Conservation (phyloP, 2,888 invertebrate species). For the Beris morrisii region DNA sequence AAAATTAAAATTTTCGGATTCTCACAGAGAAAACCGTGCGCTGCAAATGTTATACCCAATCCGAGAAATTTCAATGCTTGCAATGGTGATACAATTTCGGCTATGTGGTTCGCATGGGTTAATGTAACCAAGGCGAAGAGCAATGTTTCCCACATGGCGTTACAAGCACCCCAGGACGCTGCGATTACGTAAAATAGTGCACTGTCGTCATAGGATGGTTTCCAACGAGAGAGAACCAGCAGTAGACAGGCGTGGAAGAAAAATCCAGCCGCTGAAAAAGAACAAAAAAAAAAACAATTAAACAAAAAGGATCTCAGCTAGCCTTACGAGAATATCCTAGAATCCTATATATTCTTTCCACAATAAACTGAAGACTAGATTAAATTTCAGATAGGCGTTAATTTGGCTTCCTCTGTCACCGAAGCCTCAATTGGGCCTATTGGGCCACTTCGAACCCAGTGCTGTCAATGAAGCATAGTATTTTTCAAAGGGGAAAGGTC, state of each 20-base stretch:
- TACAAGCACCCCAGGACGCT: slow-evolving; percentile 85
- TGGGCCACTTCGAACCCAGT: too few relatives aligned
- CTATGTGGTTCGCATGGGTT: slow-evolving; percentile 55
- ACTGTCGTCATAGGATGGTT: slow-evolving; percentile 77
- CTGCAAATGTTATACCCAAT: slow-evolving; percentile 65
- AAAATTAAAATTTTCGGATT: slow-evolving; percentile 53
- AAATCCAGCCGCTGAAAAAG: slow-evolving; percentile 69
- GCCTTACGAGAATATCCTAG: neutral
- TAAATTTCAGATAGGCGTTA: neutral
- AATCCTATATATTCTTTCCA: neutral
- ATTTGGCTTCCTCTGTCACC: neutral
- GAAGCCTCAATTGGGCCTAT: neutral
- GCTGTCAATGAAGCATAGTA: too few relatives aligned
- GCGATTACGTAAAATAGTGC: slow-evolving; percentile 82
- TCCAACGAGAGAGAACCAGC: slow-evolving; percentile 76
- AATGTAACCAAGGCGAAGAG: slow-evolving; percentile 56
- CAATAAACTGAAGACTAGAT: neutral
- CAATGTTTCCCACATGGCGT: slow-evolving; percentile 80
- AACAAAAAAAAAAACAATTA: slow-evolving; percentile 18
- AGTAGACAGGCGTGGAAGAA: slow-evolving; percentile 79
- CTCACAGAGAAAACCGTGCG: slow-evolving; percentile 65
- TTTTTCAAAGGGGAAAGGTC: too few relatives aligned
- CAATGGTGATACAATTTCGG: slow-evolving; percentile 55
- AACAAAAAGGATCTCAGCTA: neutral
- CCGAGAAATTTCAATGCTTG: slow-evolving; percentile 66